phyloP scores from a whole-genome alignment of 2,113 vertebrate genomes.

The Pitta sordida region DNA sequence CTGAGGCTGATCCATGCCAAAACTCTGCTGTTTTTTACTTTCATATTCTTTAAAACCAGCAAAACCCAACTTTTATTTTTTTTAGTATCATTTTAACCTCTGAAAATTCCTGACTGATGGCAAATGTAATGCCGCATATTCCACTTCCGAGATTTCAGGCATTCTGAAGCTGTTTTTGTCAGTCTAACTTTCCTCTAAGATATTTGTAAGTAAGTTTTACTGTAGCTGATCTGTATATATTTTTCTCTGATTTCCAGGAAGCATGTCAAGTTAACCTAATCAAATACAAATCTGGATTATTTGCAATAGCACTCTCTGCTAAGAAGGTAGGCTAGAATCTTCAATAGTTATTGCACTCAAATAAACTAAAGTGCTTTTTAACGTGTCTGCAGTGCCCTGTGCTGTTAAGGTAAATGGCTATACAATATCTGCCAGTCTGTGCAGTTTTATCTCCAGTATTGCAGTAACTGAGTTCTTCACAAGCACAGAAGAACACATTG shows the following conservation, averaged over 20 bases:
- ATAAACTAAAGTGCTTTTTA: not conserved
- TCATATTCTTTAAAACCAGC: not conserved
- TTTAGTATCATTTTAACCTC: not conserved
- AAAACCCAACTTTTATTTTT: not conserved
- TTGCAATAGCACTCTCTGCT: not conserved
- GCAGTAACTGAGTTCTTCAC: not conserved
- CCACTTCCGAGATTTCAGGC: not conserved
- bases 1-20: not conserved
- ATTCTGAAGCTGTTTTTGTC: not conserved
- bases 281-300: not conserved
- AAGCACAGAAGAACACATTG: not conserved
- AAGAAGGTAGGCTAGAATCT: not conserved
- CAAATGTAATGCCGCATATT: not conserved
- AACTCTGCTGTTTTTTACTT: accelerated
- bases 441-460: not conserved
- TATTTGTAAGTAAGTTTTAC: not conserved
- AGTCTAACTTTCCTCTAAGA: not conserved
- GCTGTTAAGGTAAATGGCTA: not conserved
- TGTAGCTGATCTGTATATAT: not conserved
- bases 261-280: conserved; percentile 23
- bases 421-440: not conserved
- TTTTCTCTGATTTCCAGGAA: not conserved
- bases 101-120: not conserved
- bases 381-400: not conserved
- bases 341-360: not conserved